Evolutionary conservation across 2,888 invertebrate species (phyloP).

Genomic region (Sepiola atlantica): DNA sequence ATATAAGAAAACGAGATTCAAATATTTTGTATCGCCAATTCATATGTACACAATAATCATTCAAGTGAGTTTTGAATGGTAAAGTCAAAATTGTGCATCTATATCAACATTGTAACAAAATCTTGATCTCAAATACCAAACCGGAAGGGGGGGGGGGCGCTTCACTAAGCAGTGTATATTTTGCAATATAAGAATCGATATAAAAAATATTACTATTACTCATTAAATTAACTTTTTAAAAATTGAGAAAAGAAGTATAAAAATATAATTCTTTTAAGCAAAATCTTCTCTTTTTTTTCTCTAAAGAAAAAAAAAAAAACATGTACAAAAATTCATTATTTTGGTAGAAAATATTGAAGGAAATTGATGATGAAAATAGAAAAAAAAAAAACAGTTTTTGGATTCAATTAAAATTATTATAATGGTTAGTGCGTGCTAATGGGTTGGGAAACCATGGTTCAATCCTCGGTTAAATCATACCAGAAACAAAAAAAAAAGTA

Average conservation of each 20-base stretch:
- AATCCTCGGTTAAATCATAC: no score
- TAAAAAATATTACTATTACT: neutral
- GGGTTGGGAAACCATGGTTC: no score
- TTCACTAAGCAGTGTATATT: neutral
- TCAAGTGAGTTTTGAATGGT: neutral
- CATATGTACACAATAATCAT: neutral
- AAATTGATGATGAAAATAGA: neutral
- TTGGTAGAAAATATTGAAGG: neutral
- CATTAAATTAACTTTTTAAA: neutral
- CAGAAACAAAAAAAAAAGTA: no score
- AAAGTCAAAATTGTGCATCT: neutral
- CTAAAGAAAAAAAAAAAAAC: no score
- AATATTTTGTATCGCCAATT: neutral
- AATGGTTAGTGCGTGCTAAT: no score
- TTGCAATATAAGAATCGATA: no score
- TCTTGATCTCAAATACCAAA: neutral
- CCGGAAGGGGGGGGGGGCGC: neutral
- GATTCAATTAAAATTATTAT: neutral
- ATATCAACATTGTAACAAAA: neutral
- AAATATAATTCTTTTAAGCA: neutral
- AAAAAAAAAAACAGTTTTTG: neutral
- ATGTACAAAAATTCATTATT: neutral
- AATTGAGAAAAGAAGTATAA: neutral
- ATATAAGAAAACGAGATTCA: neutral
- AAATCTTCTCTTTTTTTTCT: no score